phyloP scores from a whole-genome alignment of 2,888 invertebrate species.

The Phasia obesa region DNA sequence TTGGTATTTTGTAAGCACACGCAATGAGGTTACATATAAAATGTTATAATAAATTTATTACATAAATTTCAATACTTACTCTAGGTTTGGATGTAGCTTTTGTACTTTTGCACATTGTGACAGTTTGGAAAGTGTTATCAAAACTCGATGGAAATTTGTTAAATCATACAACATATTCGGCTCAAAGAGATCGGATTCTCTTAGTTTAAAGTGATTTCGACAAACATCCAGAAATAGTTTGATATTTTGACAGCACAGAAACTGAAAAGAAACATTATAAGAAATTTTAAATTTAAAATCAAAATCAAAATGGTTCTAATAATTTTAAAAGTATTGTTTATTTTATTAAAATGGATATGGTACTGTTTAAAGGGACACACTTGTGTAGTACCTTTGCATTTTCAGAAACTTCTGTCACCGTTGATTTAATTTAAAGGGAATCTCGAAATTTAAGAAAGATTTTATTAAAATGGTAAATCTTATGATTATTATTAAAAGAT shows the following conservation, averaged over 20 bases:
- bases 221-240: slow-evolving; percentile 95
- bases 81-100: slow-evolving; percentile 84
- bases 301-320: slow-evolving; percentile 11
- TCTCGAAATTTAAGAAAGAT: too few relatives aligned
- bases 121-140: slow-evolving; percentile 94
- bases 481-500: too few relatives aligned
- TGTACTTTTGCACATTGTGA: slow-evolving; percentile 89
- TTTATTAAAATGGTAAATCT: too few relatives aligned
- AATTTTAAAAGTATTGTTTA: background rate
- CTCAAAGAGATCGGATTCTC: slow-evolving; percentile 94
- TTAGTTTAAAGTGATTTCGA: slow-evolving; percentile 91
- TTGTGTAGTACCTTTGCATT: too few relatives aligned
- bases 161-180: slow-evolving; percentile 97
- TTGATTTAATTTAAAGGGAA: too few relatives aligned
- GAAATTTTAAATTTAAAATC: background rate
- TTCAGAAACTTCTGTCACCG: too few relatives aligned
- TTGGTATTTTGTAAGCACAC: too few relatives aligned
- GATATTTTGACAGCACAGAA: slow-evolving; percentile 97
- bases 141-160: slow-evolving; percentile 96
- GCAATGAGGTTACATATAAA: too few relatives aligned
- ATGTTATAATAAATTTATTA: too few relatives aligned
- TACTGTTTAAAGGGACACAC: too few relatives aligned
- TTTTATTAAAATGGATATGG: too few relatives aligned
- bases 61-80: slow-evolving; percentile 85
- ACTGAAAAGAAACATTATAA: slow-evolving; percentile 85